Evolutionary conservation across 2,888 invertebrate genomes (phyloP), one percentile per base, ranked within the genome.

Genomic region (Sinelater perroti): DNA sequence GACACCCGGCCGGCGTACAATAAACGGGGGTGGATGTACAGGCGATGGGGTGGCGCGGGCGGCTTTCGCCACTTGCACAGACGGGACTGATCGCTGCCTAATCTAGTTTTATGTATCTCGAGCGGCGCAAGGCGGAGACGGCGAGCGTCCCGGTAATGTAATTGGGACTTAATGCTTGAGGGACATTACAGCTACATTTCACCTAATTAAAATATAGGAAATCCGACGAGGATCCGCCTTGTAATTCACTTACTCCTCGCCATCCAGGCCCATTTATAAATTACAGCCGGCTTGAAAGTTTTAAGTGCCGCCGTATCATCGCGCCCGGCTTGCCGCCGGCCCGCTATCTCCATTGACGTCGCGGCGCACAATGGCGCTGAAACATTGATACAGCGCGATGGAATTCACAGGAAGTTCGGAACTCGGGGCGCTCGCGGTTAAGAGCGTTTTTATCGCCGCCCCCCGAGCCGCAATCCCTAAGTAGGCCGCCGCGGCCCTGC

Each of bases 181-280:
- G 61, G 63, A 61, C 61, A 40, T 56, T 56, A 61, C 36, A 47
- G 45, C 44, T 54, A 61, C 56, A 63, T 64, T 64, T 64, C 59
- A 53, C 60, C 63, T 63, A 64, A 66, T 65, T 70, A 70, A 69
- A 70, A 70, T 69, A 70, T 67, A 64, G 68, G 64, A 68, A 69
- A 69, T 68, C 68, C 67, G 56, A 58, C 60, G 67, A 63, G 67
- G 59, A 65, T 67, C 62, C 63, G 64, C 66, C 67, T 67, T 64
- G 70, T 69, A 70, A 70, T 70, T 70, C 66, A 67, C 67, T 70
- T 70, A 70, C 64, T 62, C 61, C 46, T 60, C 67, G 65, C 66
- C 67, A 67, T 67, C 65, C 63, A 56, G 50, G 60, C 62, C 63
- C 66, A 69, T 69, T 69, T 67, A 67, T 69, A 68, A 69, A 69